Base-by-base conservation (phyloP, 2,113 vertebrate species). In the Eclectus roratus region DNA sequence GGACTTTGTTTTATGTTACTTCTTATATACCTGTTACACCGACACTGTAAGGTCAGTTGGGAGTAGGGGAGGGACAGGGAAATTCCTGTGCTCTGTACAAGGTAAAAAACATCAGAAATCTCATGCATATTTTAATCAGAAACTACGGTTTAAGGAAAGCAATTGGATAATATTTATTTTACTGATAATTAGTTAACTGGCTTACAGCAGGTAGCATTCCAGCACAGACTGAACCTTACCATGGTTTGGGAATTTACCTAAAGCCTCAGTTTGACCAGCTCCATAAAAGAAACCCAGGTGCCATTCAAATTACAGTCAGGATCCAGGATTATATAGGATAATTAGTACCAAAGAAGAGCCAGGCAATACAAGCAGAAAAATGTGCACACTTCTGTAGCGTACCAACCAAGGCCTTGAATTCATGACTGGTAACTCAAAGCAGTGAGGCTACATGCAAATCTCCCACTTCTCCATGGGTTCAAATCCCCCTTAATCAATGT, bases 161-260 rank as follows among this genome's bases (percentile, higher is more conserved):
- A 92, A 96, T 39, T 80, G 31, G 37, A n/a, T 73, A 97, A n/a
- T 73, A 97, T 83, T 91, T 96, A 92, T 95, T 97, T 96, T 96
- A 89, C 63, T 85, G 53, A 19, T 76, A 72, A 93, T 86, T 86
- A 69, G 47, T 70, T 63, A 88, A 52, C 71, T 35, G 64, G 31
- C 25, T 50, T 71, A 16, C 29, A 61, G 43, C 19, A 70, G 33
- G 47, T 1, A 70, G 39, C 6, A 0, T 80, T 96, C 85, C 69
- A 90, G 43, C 69, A 87, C 17, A 44, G 60, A n/a, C 31, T n/a
- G 14, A 29, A 44, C 76, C 35, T 60, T 46, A 58, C 15, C 47
- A 31, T 9, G 19, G 13, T 47, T 47, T 91, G 47, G 35, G 68
- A 91, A 81, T 73, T 84, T 10, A 80, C 14, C 55, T 58, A 58